Evolutionary conservation across 64 coral and sea anemone species (phyloP).

Genomic region (Platygyra sinensis): DNA sequence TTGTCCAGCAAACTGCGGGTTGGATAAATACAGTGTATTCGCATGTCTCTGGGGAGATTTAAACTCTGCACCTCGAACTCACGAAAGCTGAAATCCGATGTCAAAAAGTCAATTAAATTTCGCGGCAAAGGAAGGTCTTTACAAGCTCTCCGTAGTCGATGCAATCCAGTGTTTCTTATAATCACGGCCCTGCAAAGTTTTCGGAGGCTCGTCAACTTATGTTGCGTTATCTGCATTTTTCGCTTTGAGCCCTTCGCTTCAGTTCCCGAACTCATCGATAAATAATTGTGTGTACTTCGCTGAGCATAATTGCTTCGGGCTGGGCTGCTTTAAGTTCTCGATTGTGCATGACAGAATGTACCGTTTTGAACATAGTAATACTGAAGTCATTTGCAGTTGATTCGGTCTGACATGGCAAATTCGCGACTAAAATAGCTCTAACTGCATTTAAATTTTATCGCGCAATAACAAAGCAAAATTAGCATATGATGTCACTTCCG

Average conservation of each 20-base stretch:
- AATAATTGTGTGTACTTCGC: background rate
- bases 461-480: slow-evolving; percentile 29
- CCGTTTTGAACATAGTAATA: slow-evolving; percentile 33
- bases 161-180: slow-evolving; percentile 49
- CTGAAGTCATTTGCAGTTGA: slow-evolving; percentile 46
- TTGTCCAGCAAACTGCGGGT: slow-evolving; percentile 58
- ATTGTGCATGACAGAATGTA: slow-evolving; percentile 20
- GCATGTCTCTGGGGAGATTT: slow-evolving; percentile 62
- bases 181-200: slow-evolving; percentile 69
- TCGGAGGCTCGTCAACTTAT: slow-evolving; percentile 1
- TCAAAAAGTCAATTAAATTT: slow-evolving; percentile 52
- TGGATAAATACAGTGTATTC: slow-evolving; percentile 69
- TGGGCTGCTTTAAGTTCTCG: background rate
- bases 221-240: slow-evolving; percentile 11
- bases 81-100: slow-evolving; percentile 62
- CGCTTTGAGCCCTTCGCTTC: background rate
- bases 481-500: slow-evolving; percentile 50
- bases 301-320: background rate
- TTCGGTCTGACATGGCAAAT: slow-evolving; percentile 29
- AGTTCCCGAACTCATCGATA: background rate
- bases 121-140: slow-evolving; percentile 53
- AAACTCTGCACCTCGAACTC: slow-evolving; percentile 70
- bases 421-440: slow-evolving; percentile 2
- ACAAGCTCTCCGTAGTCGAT: slow-evolving; percentile 43
- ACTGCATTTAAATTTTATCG: slow-evolving; percentile 15